Evolutionary conservation across 1,140 invertebrate genomes (phyloP), one percentile per base, ranked within the genome.

Genomic region (Anadara kagoshimensis): DNA sequence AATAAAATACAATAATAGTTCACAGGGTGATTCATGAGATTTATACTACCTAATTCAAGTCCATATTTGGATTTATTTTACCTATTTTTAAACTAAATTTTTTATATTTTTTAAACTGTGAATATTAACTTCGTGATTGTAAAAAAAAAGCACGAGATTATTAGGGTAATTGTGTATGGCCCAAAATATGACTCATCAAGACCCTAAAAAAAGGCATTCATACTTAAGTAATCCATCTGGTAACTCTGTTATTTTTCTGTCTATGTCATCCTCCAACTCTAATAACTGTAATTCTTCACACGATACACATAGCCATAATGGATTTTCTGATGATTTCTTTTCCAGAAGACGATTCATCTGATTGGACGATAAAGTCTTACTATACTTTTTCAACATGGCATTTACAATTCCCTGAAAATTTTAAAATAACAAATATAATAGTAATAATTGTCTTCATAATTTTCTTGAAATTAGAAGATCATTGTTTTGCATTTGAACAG

Each of bases 261-360:
- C 71, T 14, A 86, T 76, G 11, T 76, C 69, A 3, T 71, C 62
- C 47, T 22, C 78, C 18, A 82, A 75, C 8, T 81, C 80, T 44
- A 85, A 73, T 26, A 76, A 78, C 64, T 85, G 76, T 10, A 90
- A 47, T 65, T 89, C 85, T 72, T 90, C 85, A 81, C 89, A 90
- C 11, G 84, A 86, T n/a, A 89, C 70, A 20, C 80, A 80, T 45
- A 90, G 76, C 86, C 88, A 90, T 4, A 89, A 74, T 1, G 88
- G 88, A 67, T 87, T 88, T 26, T 83, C 79, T 14, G 89, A 87
- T 0, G 81, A 83, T 12, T 81, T 70, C 53, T 86, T 86, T 12
- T 67, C 65, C 62, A 89, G 43, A 57, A 89, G 67, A 18, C 59
- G 58, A 7, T 68, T 73, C 69, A 86, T 61, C 75, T 87, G 86